Evolutionary conservation across 2,888 invertebrate species (phyloP).

Genomic region (Harmothoe impar): DNA sequence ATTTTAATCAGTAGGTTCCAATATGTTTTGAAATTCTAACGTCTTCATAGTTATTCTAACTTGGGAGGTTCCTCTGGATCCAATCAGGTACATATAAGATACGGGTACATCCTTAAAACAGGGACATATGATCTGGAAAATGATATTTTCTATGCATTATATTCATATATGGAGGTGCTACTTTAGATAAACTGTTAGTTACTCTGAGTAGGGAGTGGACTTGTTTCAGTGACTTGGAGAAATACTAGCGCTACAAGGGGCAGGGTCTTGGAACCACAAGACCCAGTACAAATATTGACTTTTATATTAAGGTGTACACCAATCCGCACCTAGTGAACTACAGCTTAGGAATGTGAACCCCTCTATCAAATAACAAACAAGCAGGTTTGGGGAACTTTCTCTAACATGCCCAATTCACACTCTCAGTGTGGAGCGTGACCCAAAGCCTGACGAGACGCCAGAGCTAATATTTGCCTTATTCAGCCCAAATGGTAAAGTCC

Average conservation of each 20-base stretch:
- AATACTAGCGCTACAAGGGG: background rate
- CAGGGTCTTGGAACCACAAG: background rate
- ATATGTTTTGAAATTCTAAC: too few relatives aligned
- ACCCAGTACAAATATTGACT: constrained; percentile 32
- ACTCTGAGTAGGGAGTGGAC: background rate
- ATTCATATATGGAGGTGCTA: too few relatives aligned
- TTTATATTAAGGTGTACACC: constrained; percentile 24
- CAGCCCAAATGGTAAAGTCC: background rate
- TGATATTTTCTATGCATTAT: too few relatives aligned
- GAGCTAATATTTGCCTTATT: constrained; percentile 25
- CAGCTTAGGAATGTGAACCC: background rate
- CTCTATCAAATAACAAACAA: constrained; percentile 35
- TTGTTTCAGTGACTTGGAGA: too few relatives aligned
- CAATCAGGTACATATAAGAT: too few relatives aligned
- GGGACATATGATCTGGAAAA: too few relatives aligned
- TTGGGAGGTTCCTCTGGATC: too few relatives aligned
- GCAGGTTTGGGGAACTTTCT: background rate
- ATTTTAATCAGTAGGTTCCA: too few relatives aligned
- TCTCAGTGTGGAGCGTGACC: background rate
- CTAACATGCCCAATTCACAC: background rate
- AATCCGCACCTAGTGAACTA: constrained; percentile 21
- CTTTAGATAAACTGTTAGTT: too few relatives aligned
- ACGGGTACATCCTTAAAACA: too few relatives aligned
- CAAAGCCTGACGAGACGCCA: background rate
- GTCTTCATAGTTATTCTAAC: too few relatives aligned